A percentile compares a stretch with the other conserved stretches of the same genome.
phyloP scores from a whole-genome alignment of 2,888 invertebrate species.

The Phragmatobia fuliginosa region DNA sequence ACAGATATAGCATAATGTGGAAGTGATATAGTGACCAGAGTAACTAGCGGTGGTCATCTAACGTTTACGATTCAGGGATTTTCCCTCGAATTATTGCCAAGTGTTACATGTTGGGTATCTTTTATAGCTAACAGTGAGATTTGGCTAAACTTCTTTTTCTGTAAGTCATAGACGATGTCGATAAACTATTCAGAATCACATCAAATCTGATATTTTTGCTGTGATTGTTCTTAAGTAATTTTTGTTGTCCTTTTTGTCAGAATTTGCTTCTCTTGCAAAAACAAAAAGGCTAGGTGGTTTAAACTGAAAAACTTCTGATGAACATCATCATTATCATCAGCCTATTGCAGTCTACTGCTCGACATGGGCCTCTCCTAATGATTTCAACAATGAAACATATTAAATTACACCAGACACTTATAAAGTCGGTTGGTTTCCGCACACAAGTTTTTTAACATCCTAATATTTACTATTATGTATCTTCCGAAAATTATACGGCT shows the following conservation, averaged over 20 bases:
- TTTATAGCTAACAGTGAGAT: background rate
- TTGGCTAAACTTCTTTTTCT: background rate
- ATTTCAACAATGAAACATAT: background rate
- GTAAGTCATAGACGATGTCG: background rate
- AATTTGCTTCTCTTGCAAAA: too few species aligned
- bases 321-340: too few species aligned
- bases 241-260: too few species aligned
- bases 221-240: background rate
- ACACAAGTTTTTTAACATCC: background rate
- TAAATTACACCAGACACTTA: background rate
- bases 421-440: background rate
- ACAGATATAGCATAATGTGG: background rate
- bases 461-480: background rate
- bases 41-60: background rate
- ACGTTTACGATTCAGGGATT: background rate
- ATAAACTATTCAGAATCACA: background rate
- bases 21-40: background rate
- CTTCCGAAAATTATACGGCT: background rate
- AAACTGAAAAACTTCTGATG: background rate
- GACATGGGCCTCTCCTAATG: too few species aligned
- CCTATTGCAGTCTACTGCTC: too few species aligned
- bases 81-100: background rate
- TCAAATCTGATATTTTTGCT: background rate
- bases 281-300: too few species aligned
- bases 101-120: background rate